phyloP scores from a whole-genome alignment of 2,888 invertebrate species.

The Drosophila acutilabella region DNA sequence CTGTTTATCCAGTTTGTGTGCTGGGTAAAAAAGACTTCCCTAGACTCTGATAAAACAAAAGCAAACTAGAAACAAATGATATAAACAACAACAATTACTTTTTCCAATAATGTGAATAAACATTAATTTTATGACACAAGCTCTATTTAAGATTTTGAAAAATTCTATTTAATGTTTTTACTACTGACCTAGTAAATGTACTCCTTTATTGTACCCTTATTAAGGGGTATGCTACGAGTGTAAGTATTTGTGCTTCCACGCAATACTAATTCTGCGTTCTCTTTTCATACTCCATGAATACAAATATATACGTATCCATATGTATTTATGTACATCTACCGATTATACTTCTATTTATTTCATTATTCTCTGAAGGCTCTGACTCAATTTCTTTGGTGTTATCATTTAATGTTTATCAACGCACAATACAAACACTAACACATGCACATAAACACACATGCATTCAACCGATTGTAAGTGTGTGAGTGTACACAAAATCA shows the following conservation, averaged over 20 bases:
- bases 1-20: conserved; percentile 6
- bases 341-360: conserved; percentile 41
- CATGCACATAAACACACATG: background rate
- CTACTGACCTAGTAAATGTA: background rate
- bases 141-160: too few species aligned
- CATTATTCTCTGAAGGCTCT: conserved; percentile 29
- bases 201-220: conserved; percentile 2
- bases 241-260: conserved; percentile 11
- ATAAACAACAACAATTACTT: background rate
- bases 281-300: conserved; percentile 4
- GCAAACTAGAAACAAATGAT: background rate
- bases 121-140: background rate
- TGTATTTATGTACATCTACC: background rate
- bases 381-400: conserved; percentile 54
- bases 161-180: background rate
- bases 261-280: conserved; percentile 21
- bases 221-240: conserved; percentile 12
- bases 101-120: background rate
- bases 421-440: conserved; percentile 19
- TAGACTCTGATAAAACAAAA: background rate
- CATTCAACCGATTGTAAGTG: background rate
- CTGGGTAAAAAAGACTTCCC: conserved; percentile 13
- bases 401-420: conserved; percentile 55
- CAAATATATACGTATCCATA: background rate
- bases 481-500: background rate